Base-by-base conservation (phyloP, 2,113 vertebrate genomes). In the Chrysochloris asiatica region DNA sequence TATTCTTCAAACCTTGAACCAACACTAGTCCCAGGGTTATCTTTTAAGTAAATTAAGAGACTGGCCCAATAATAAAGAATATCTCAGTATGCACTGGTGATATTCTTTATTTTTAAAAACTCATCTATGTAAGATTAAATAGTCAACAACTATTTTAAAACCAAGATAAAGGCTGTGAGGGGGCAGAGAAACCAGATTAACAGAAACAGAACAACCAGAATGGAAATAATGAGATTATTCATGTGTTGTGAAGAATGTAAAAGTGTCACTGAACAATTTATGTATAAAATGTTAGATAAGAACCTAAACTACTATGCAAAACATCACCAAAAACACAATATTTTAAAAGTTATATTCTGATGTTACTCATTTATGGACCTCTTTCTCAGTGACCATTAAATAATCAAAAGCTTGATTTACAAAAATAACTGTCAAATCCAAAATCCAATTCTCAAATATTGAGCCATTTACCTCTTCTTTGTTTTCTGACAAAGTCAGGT, bases 381-480 rank as follows among this genome's bases (percentile, higher is more conserved):
- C 69, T 77, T 82, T 67, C 24, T 54, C 33, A 13, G 73, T 45
- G 71, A 30, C 54, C 47, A 65, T 67, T 86, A 83, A 54, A 87
- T 52, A 30, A 16, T 75, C 33, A 67, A 87, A 83, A 72, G 17
- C 28, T 2, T 48, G 2, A 80, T 56, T 80, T 63, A 26, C 78
- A 89, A 92, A 92, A 92, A 17, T 8, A 59, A 48, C 16, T 36
- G 88, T 16, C 38, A 4, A 83, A 84, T 56, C 47, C 61, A 90
- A 95, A 12, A 84, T 14, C 84, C 94, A 94, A 92, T 0, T 79
- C 14, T 61, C 50, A 59, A 82, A 28, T 90, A 89, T 2, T 2
- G 10, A 41, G 79, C 71, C 63, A 95, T 97, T 97, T 95, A 99
- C 99, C 98, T 99, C 98, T 80, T 99, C 99, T 96, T 99, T 99